These are phyloP conservation scores for Ennomos quercinarius DNA, from an alignment of 2,888 invertebrate species.

Conservation along the genomic window DNA sequence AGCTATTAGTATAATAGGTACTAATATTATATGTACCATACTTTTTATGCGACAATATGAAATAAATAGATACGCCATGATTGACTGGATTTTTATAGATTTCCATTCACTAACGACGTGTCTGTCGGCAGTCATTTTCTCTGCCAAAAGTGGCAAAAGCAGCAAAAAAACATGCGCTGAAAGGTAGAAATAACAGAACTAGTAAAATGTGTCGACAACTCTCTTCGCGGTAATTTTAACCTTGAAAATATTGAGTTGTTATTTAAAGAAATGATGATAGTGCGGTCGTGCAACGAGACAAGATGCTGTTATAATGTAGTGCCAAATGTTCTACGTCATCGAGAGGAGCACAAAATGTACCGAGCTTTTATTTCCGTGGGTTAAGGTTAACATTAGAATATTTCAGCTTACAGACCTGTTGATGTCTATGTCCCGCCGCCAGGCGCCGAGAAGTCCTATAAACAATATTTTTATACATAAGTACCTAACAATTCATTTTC, in stretches of 20 bases:
- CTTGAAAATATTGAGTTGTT: slow-evolving; percentile 34
- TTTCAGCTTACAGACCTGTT: slow-evolving; percentile 65
- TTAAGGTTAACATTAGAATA: slow-evolving; percentile 13
- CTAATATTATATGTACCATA: too few relatives aligned
- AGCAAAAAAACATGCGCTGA: too few relatives aligned
- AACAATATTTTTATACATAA: slow-evolving; percentile 33
- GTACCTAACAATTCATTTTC: too few relatives aligned
- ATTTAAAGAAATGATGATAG: slow-evolving; percentile 48
- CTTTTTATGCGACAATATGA: too few relatives aligned
- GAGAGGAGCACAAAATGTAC: slow-evolving; percentile 9
- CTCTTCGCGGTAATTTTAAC: slow-evolving; percentile 23
- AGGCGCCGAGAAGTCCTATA: slow-evolving; percentile 64
- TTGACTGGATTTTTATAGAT: too few relatives aligned
- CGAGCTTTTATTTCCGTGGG: slow-evolving; percentile 20
- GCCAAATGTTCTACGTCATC: slow-evolving; percentile 54
- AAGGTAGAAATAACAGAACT: too few relatives aligned
- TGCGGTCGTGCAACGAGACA: slow-evolving; percentile 36
- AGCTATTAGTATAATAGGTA: too few relatives aligned
- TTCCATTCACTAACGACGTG: too few relatives aligned
- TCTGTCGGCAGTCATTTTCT: neutral
- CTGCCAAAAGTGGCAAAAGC: neutral
- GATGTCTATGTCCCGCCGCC: slow-evolving; percentile 65
- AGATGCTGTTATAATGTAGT: slow-evolving; percentile 34
- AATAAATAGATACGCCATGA: too few relatives aligned
- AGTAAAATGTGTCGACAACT: slow-evolving; percentile 15